Percentiles rank a stretch among this genome's conserved stretches.
Conservation (phyloP, 2,113 vertebrate species). For the Engystomops pustulosus region DNA sequence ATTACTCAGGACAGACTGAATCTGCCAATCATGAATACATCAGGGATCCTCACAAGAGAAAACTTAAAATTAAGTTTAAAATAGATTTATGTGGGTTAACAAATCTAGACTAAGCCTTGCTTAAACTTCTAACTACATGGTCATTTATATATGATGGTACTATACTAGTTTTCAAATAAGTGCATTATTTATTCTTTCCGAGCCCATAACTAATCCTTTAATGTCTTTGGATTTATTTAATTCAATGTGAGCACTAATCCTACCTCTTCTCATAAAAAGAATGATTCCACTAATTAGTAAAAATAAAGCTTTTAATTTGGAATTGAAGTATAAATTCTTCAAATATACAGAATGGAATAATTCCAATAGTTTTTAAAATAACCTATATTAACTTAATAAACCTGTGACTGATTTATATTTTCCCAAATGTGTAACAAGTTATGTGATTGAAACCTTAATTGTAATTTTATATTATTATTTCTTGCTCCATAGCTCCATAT, state of each 20-base stretch:
- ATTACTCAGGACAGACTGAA: background rate
- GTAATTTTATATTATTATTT: background rate
- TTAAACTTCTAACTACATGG: background rate
- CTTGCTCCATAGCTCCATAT: no score
- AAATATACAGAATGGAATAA: background rate
- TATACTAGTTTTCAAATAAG: background rate
- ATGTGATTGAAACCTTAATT: background rate
- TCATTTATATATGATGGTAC: background rate
- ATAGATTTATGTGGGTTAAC: background rate
- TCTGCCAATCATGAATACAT: background rate
- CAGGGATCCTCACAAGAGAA: background rate
- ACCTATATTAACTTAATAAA: background rate
- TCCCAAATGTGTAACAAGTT: background rate
- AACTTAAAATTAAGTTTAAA: background rate
- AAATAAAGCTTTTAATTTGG: background rate
- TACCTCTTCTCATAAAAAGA: background rate
- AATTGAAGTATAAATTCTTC: background rate
- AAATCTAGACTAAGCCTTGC: conserved; percentile 15
- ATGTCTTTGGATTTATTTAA: conserved; percentile 4
- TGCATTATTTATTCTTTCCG: background rate
- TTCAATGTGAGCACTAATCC: background rate
- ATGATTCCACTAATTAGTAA: background rate
- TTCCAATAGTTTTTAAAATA: background rate
- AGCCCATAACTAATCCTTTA: conserved; percentile 1
- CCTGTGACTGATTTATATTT: background rate